phyloP scores from a whole-genome alignment of 2,888 invertebrate genomes.

The Drosophila gaucha region DNA sequence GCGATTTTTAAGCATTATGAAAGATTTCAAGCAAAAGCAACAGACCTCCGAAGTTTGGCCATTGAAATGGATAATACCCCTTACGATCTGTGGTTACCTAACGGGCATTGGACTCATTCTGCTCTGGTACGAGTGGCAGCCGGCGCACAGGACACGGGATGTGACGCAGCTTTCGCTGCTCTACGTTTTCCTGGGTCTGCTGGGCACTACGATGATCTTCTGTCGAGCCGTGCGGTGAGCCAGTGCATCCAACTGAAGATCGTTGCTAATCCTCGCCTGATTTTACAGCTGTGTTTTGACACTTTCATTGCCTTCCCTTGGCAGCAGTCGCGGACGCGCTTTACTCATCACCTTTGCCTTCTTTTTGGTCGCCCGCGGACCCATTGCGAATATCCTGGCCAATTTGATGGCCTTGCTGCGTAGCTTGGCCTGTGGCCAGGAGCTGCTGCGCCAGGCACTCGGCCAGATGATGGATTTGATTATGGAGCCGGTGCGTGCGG shows the following conservation, averaged over 20 bases:
- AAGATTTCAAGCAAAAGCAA: neutral
- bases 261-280: neutral
- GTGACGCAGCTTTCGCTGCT: slow-evolving; percentile 39
- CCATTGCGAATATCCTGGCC: slow-evolving; percentile 90
- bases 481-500: slow-evolving; percentile 88
- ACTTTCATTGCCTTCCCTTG: slow-evolving; percentile 90
- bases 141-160: slow-evolving; percentile 5
- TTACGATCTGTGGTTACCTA: slow-evolving; percentile 63
- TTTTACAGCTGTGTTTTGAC: slow-evolving; percentile 87
- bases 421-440: slow-evolving; percentile 91
- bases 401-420: slow-evolving; percentile 90
- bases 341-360: slow-evolving; percentile 91
- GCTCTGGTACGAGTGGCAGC: slow-evolving; percentile 62
- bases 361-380: slow-evolving; percentile 90
- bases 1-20: slow-evolving; percentile 10
- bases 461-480: slow-evolving; percentile 88
- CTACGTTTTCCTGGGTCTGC: slow-evolving; percentile 21
- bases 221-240: slow-evolving; percentile 71
- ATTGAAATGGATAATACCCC: slow-evolving; percentile 32
- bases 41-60: slow-evolving; percentile 31
- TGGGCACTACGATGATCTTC: slow-evolving; percentile 58
- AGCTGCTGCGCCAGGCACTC: slow-evolving; percentile 88
- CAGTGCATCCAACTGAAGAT: rapidly evolving
- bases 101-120: slow-evolving; percentile 59
- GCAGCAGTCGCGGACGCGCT: slow-evolving; percentile 91